Evolutionary conservation across 2,797 vertebrate genomes (phyloP).

Genomic region (Ctenopoma multispine): DNA sequence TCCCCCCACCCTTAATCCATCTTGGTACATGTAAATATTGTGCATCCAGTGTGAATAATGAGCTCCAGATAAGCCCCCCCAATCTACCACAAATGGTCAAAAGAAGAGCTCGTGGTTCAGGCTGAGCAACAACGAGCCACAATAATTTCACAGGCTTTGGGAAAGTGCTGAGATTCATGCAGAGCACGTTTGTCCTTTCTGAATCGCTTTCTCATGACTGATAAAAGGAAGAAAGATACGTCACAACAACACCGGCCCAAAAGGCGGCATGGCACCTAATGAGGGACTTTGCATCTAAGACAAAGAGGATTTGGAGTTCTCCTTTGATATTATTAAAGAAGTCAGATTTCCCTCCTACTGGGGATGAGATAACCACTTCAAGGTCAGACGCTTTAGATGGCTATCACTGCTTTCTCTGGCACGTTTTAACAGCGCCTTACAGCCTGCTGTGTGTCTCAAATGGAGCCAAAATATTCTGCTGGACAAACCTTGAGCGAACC

Average conservation of each 20-base stretch:
- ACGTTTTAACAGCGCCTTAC: slow-evolving; percentile 69
- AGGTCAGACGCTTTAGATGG: slow-evolving; percentile 79
- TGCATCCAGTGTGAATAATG: slow-evolving; percentile 57
- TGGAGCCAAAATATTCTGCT: slow-evolving; percentile 59
- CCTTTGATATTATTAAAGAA: slow-evolving; percentile 75
- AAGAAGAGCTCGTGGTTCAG: slow-evolving; percentile 49
- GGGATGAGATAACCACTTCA: slow-evolving; percentile 78
- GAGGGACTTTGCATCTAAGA: slow-evolving; percentile 76
- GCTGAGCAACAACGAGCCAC: slow-evolving; percentile 53
- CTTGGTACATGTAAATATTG: slow-evolving; percentile 53
- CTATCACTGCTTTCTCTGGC: slow-evolving; percentile 66
- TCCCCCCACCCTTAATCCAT: slow-evolving; percentile 29
- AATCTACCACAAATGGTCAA: slow-evolving; percentile 48
- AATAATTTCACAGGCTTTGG: slow-evolving; percentile 62
- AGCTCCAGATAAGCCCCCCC: slow-evolving; percentile 55
- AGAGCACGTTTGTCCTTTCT: slow-evolving; percentile 69
- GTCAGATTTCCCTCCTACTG: slow-evolving; percentile 61
- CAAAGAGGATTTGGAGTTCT: slow-evolving; percentile 69
- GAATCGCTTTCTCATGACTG: slow-evolving; percentile 70
- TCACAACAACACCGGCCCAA: slow-evolving; percentile 65
- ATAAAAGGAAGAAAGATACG: slow-evolving; percentile 69
- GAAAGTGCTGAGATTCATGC: slow-evolving; percentile 56
- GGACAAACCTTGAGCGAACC: slow-evolving; percentile 44
- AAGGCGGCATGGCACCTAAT: slow-evolving; percentile 73
- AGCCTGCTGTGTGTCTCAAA: slow-evolving; percentile 56